Base-by-base conservation (phyloP, 2,888 invertebrate species). In the Cataglyphis rosenhaueri region DNA sequence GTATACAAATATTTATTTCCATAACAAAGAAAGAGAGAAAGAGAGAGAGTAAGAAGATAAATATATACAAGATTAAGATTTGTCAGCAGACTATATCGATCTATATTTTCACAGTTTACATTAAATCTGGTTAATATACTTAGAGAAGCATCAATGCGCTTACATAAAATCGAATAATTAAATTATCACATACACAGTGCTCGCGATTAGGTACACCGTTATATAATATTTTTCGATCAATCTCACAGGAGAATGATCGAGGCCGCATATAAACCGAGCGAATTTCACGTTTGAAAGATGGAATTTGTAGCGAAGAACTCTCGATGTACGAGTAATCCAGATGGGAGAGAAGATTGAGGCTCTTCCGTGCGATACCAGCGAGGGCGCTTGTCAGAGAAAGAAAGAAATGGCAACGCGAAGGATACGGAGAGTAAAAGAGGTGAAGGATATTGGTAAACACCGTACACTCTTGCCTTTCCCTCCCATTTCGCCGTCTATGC, bases 391-490 rank as follows among this genome's bases (percentile, higher is more conserved):
- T 52, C 35, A 76, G 85, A 82, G 85, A 84, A 85, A 84, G 76
- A 84, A 82, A 83, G 84, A 87, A 84, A 84, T 73, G 81, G 78
- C 8, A 59, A 44, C n/a, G 41, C 57, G 59, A 71, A 61, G 25
- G 76, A 61, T 57, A 41, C 41, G 75, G 82, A 81, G 84, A 84
- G 76, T 66, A 85, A 85, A 84, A 87, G 89, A 84, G 86, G 84
- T 88, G 82, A 89, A 91, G 91, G 90, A 92, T 94, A 92, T 93
- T 91, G 92, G 93, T 92, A 92, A 94, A 94, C 92, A 93, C 91
- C 88, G 89, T 88, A 83, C 86, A 89, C 88, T 90, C 86, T 83
- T 84, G 89, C 89, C 86, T 86, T 89, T 90, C 87, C 83, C 83
- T 85, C 85, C 87, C 86, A 84, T 88, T 88, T 84, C 59, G 84